Conservation (phyloP, 2,113 vertebrate genomes). For the Pteronura brasiliensis region DNA sequence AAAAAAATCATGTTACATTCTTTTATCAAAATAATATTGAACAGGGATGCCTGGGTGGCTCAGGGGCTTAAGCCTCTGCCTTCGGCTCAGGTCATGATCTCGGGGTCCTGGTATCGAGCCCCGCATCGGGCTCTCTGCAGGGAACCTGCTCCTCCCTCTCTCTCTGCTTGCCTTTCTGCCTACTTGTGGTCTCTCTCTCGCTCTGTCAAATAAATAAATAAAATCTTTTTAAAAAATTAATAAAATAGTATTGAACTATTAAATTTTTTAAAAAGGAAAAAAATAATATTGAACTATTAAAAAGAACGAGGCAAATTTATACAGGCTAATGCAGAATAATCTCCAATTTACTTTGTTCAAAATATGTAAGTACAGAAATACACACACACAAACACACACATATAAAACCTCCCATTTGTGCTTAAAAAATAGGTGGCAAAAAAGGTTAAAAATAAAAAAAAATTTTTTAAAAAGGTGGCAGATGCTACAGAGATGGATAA, state of each 20-base stretch:
- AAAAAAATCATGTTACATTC: not conserved
- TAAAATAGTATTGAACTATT: no score
- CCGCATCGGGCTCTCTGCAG: no score
- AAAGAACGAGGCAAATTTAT: not conserved
- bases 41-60: not conserved
- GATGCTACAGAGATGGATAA: not conserved
- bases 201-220: no score
- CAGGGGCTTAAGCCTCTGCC: no score
- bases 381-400: not conserved
- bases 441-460: no score
- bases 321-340: not conserved
- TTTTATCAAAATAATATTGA: not conserved
- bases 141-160: no score
- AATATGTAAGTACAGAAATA: not conserved
- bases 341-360: not conserved
- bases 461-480: not conserved
- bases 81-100: no score
- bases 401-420: not conserved
- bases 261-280: no score
- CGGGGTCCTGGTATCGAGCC: no score
- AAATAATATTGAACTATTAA: not conserved
- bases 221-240: no score
- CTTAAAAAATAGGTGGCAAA: not conserved
- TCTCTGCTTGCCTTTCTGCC: no score
- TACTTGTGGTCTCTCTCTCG: no score